These are phyloP conservation scores for Hemaris fuciformis DNA, from an alignment of 2,888 invertebrate genomes.

Conservation along the genomic window DNA sequence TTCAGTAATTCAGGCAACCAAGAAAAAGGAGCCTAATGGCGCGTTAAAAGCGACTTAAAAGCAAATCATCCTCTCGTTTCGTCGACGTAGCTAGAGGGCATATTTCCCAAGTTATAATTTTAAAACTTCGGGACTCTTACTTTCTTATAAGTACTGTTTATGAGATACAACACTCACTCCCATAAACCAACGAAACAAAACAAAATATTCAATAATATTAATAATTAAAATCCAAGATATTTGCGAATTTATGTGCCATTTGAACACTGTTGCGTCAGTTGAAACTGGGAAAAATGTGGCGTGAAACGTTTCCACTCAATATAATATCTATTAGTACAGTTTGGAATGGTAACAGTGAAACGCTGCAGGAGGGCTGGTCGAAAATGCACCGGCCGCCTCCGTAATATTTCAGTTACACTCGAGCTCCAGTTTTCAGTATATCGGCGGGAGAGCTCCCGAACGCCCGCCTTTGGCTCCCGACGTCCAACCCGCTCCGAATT, in stretches of 20 bases:
- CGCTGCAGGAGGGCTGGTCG: conserved; percentile 29
- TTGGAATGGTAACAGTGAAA: conserved; percentile 23
- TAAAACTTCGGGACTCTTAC: conserved; percentile 5
- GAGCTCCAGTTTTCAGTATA: conserved; percentile 46
- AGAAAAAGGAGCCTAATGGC: conserved; percentile 36
- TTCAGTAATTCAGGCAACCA: conserved; percentile 4
- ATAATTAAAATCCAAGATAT: too few relatives aligned
- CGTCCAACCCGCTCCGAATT: too few relatives aligned
- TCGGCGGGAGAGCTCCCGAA: conserved; percentile 45
- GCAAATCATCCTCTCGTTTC: conserved; percentile 13
- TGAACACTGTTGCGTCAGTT: too few relatives aligned
- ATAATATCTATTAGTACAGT: background rate
- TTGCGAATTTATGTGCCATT: too few relatives aligned
- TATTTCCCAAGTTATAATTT: background rate
- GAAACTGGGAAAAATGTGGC: too few relatives aligned
- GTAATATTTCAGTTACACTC: conserved; percentile 47
- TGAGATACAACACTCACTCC: background rate
- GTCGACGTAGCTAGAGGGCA: background rate
- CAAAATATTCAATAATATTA: too few relatives aligned
- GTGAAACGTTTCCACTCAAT: background rate
- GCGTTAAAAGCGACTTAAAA: conserved; percentile 17
- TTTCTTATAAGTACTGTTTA: background rate
- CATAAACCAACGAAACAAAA: background rate
- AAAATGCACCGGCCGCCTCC: conserved; percentile 35
- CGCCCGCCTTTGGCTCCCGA: conserved; percentile 35